Evolutionary conservation across 2,113 vertebrate genomes (phyloP).

Genomic region (Cygnus buccinator): DNA sequence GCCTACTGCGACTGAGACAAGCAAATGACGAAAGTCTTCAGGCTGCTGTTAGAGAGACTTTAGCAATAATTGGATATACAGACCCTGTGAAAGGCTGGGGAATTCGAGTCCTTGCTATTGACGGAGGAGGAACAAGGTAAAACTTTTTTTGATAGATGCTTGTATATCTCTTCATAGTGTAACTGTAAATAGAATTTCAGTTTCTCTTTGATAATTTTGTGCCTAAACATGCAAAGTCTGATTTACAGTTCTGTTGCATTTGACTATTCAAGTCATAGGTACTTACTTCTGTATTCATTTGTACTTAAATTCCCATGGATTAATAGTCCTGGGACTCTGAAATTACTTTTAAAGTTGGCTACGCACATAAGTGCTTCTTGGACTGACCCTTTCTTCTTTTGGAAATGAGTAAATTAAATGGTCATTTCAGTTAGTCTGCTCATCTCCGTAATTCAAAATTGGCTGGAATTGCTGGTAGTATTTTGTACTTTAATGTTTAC

Average conservation of each 20-base stretch:
- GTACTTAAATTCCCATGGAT: background rate
- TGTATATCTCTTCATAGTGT: background rate
- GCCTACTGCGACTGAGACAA: slow-evolving; percentile 88
- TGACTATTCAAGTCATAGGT: background rate
- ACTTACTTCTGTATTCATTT: background rate
- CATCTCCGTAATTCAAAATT: background rate
- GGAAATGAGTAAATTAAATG: background rate
- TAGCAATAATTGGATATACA: slow-evolving; percentile 89
- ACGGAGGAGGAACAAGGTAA: slow-evolving; percentile 95
- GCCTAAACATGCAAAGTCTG: background rate
- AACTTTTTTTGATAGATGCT: background rate
- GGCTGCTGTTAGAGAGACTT: slow-evolving; percentile 89
- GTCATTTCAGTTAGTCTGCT: background rate
- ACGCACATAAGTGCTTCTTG: background rate
- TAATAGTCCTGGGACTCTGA: background rate
- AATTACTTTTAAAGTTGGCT: background rate
- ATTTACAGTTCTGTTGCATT: background rate
- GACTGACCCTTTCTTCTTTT: background rate
- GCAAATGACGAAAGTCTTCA: slow-evolving; percentile 86
- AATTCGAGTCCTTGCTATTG: slow-evolving; percentile 89
- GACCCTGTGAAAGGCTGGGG: slow-evolving; percentile 91
- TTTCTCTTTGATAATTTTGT: background rate
- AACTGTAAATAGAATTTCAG: background rate
- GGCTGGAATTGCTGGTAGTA: background rate
- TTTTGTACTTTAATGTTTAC: background rate